Evolutionary conservation across 2,888 invertebrate species (phyloP).

Genomic region (Melinaea marsaeus): DNA sequence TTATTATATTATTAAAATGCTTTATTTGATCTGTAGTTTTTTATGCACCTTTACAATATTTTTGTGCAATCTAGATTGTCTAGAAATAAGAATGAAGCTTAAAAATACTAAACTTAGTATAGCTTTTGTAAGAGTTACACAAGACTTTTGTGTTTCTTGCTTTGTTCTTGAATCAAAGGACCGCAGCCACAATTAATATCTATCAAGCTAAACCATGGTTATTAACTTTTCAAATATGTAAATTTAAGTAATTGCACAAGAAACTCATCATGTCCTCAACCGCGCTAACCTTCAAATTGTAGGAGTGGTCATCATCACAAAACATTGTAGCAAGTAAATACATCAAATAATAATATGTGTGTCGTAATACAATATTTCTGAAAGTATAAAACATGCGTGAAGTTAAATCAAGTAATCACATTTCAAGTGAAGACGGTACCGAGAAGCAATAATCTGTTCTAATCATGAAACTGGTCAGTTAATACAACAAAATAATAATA

Average conservation of each 20-base stretch:
- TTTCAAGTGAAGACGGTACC: slow-evolving; percentile 40
- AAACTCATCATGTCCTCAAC: slow-evolving; percentile 56
- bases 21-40: too few relatives aligned
- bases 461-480: slow-evolving; percentile 63
- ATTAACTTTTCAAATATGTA: slow-evolving; percentile 40
- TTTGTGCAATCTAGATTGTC: too few relatives aligned
- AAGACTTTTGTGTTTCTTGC: slow-evolving; percentile 6
- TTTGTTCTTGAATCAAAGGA: slow-evolving; percentile 11
- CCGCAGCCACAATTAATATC: slow-evolving; percentile 41
- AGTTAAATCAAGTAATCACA: slow-evolving; percentile 51
- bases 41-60: too few relatives aligned
- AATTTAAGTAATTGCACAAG: slow-evolving; percentile 55
- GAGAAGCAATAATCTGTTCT: slow-evolving; percentile 39
- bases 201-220: slow-evolving; percentile 42
- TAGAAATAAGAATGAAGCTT: too few relatives aligned
- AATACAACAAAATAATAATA: slow-evolving; percentile 18
- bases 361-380: slow-evolving; percentile 60
- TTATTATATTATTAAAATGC: too few relatives aligned
- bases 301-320: slow-evolving; percentile 58
- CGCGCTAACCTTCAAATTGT: slow-evolving; percentile 50
- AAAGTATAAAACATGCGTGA: slow-evolving; percentile 63
- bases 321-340: slow-evolving; percentile 57
- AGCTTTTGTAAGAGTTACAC: slow-evolving; percentile 8
- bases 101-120: neutral
- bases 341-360: slow-evolving; percentile 52